Base-by-base conservation (phyloP, 1,140 invertebrate genomes). In the Drosophila nigrodunni region DNA sequence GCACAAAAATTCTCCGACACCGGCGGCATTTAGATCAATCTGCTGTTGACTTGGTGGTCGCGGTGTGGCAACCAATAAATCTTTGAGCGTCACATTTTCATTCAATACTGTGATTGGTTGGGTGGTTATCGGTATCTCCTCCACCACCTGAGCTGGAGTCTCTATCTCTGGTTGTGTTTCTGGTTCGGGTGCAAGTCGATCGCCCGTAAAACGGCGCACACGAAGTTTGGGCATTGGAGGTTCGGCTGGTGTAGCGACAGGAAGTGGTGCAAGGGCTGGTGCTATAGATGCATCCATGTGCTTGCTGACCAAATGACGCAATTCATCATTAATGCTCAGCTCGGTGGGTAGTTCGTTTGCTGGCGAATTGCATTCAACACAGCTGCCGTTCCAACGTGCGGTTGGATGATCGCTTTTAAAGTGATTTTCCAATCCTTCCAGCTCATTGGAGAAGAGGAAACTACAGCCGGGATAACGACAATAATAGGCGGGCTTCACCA, bases 191-290 rank as follows among this genome's bases (percentile, higher is more conserved):
- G 18, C 60, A 13, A 88, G 21, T 0, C 77, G 73, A 50, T 87
- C 83, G n/a, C 83, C 83, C 0, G 73, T 83, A 8, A 87, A 87
- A 18, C 83, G 85, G 18, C 83, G 83, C 2, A 87, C 85, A 2
- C 85, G 66, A 9, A 87, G 44, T 41, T 73, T 87, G 2, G 78
- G 82, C 4, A 62, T 2, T 6, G 13, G 11, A 11, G 46, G 15
- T 2, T 34, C 11, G 0, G 11, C 6, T 5, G 11, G 30, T 9
- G 13, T 7, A 35, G 8, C 13, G 7, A 18, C 13, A 6, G 34
- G n/a, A 2, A 15, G 8, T 15, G 35, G 54, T 8, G 43, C 15
- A 1, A 44, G 1, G 6, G 7, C 6, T 0, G 47, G 8, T 11
- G 62, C 30, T 8, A 10, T 8, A 3, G 15, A 7, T 7, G 43